Evolutionary conservation across 2,797 vertebrate species (phyloP), one percentile per base, ranked within the genome.

Genomic region (Cottoperca gobio): DNA sequence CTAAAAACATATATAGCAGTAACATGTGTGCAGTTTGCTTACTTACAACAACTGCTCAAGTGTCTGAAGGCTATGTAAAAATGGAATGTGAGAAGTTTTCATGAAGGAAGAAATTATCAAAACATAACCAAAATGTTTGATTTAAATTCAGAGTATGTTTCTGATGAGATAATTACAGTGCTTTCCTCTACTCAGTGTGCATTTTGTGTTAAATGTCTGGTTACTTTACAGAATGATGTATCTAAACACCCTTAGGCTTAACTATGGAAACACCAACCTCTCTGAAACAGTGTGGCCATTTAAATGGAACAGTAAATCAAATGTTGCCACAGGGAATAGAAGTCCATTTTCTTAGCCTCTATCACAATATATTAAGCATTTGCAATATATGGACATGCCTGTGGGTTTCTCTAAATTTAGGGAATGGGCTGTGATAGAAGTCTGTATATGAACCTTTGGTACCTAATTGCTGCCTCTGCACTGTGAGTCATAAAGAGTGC

Each of bases 291-390:
- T 73, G 76, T 37, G 64, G 73, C 76, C 77, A 86, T 90, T 92
- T 87, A 88, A 91, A 90, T 88, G 82, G 83, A 85, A 82, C 80
- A 67, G 80, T 91, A 89, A 92, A 93, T 93, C 91, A 90, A 81
- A 91, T 71, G 65, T 87, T 52, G 87, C 90, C 84, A 73, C 37
- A 28, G 83, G 91, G 70, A 79, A 53, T 57, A 62, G 43, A 78
- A 84, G 79, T 72, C 81, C 40, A 90, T 86, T 92, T 88, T 77
- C 81, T 81, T 79, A 76, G 55, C 57, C 68, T 69, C 73, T 33
- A 78, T 80, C 66, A 78, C 78, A 82, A 86, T 76, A 79, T 81
- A 85, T 77, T 54, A 64, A 86, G 73, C 70, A 67, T 72, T 82
- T 78, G 58, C 66, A 82, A 87, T 88, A 83, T 85, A 86, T 82